Base-by-base conservation (phyloP, 2,888 invertebrate species). In the Drosophila koepferae region DNA sequence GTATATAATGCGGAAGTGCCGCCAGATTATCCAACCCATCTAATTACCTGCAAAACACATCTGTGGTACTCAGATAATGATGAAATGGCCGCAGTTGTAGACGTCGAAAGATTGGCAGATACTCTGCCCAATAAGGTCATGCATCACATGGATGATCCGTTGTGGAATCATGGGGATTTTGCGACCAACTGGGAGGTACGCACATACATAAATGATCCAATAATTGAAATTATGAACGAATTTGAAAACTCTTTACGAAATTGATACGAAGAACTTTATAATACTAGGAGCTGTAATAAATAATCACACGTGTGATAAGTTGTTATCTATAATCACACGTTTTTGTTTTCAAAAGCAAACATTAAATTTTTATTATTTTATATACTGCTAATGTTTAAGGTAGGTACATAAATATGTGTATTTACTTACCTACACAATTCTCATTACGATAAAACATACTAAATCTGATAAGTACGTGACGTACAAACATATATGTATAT, bases 41-140 rank as follows among this genome's bases (percentile, higher is more conserved):
- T 67, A 2, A 83, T 90, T 12, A 75, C 74, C 0, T 58, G 77
- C 6, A n/a, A 72, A 20, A 67, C 83, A 40, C 89, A 90, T 53
- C 54, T 91, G 20, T 91, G 90, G 82, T 90, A 86, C 56, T 80
- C 85, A 36, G 89, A 90, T 53, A 91, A 86, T 28, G 91, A 91
- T 63, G 60, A 49, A 1, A 61, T 85, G 78, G 73, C 87, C 7
- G 89, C 82, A 9, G 81, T 90, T 0, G 67, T 54, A 6, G 90
- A 91, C 73, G 89, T 89, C 0, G 14, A 72, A 3, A 67, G 70
- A n/a, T 63, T 91, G 58, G 79, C 83, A 2, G 62, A 44, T 2
- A 64, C 77, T 0, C 55, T 91, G 28, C 88, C 89, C 12, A 85
- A 89, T 43, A 79, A 70, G 18, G 63, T 54, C 2, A 71, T 81